A percentile compares a stretch with the other conserved stretches of the same genome.
Conservation (phyloP, 2,888 invertebrate genomes). For the Plebejus anna region DNA sequence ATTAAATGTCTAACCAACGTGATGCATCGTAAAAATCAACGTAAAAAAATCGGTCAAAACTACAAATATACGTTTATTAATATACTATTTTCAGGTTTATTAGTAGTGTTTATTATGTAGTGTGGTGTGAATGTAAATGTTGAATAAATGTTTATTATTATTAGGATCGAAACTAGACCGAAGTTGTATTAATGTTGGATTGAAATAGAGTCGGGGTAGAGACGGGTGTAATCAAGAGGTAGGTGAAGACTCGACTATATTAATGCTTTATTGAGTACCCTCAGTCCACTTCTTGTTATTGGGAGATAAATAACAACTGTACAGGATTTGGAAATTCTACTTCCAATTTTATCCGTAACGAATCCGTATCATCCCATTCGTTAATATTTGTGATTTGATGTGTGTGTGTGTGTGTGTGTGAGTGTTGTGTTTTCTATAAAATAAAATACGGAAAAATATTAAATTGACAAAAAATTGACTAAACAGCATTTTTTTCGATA, state of each 20-base stretch:
- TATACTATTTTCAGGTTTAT: no score
- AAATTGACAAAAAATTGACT: no score
- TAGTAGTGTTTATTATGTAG: no score
- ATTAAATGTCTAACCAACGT: no score
- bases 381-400: not conserved
- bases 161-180: not conserved
- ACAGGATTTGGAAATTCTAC: not conserved
- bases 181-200: not conserved
- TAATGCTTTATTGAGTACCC: constrained; percentile 35
- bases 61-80: no score
- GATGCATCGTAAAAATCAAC: no score
- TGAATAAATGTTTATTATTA: not conserved
- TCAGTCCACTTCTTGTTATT: constrained; percentile 18
- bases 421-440: no score
- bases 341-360: not conserved
- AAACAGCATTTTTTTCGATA: no score
- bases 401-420: not conserved
- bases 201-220: not conserved
- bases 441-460: no score
- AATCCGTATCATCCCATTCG: not conserved
- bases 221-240: constrained; percentile 35
- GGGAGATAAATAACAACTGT: not conserved
- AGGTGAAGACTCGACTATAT: constrained; percentile 31
- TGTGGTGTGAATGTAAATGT: no score
- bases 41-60: no score